Percentiles rank a stretch among this genome's conserved stretches.
Evolutionary conservation across 2,797 vertebrate genomes (phyloP).

Genomic region (Cuniculus paca): DNA sequence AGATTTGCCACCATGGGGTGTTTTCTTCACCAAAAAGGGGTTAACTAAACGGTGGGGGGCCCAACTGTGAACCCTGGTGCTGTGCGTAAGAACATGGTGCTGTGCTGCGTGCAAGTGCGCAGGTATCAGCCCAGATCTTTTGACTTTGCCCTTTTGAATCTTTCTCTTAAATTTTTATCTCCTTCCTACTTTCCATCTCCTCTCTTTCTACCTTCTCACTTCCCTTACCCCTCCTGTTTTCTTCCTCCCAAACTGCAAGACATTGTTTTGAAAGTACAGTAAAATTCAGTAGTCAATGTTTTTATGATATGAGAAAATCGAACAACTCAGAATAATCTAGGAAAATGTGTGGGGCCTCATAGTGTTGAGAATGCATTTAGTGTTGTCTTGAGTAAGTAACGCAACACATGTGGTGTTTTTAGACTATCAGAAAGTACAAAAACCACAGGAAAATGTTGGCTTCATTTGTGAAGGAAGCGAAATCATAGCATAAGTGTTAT

Average conservation of each 20-base stretch:
- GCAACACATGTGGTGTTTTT: not conserved
- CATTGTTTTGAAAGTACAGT: not conserved
- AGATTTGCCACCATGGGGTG: not conserved
- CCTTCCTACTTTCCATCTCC: not conserved
- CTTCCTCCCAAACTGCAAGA: not conserved
- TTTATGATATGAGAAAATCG: constrained; percentile 14
- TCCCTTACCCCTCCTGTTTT: not conserved
- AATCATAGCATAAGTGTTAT: not conserved
- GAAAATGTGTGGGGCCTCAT: not conserved
- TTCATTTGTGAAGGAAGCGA: constrained; percentile 47
- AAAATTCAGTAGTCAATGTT: not conserved
- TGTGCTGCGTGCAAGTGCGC: fast-evolving
- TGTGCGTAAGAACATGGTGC: not conserved
- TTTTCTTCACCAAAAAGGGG: not conserved
- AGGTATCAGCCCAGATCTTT: no score
- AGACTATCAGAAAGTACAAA: not conserved
- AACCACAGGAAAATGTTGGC: not conserved
- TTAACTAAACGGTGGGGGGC: not conserved
- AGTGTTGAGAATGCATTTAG: not conserved
- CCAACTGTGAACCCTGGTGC: not conserved
- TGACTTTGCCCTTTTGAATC: not conserved
- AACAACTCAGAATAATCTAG: not conserved
- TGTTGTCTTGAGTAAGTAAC: not conserved
- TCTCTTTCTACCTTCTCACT: not conserved
- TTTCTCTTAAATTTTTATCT: not conserved